Base-by-base conservation (phyloP, 92 coral and sea anemone species). In the Plumapathes pennacea region DNA sequence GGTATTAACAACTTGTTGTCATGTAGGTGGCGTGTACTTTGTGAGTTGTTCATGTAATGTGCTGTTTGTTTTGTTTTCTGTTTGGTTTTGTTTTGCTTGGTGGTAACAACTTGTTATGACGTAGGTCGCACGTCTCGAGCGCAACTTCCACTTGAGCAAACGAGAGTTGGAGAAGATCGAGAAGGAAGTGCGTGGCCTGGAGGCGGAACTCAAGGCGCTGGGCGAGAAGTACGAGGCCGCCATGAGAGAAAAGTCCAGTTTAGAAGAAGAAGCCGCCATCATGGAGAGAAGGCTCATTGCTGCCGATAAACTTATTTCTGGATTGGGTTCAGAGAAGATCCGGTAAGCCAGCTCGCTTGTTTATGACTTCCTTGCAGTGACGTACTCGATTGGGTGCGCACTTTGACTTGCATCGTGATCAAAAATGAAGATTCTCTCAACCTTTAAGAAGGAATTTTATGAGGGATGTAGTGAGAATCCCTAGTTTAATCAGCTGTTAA, bases 231-330 rank as follows among this genome's bases (percentile, higher is more conserved):
- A 94, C 61, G 99, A 89, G 17, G 99, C 81, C 2, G 99, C 99
- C 60, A 94, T 94, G 94, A 64, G 87, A 10, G 99, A 85, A 57
- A 72, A 83, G 41, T 72, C 99, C 11, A 86, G 88, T 45, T 64
- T 94, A 13, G 94, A 80, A 55, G 84, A 79, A 48, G 99, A 94
- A 41, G 99, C 99, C 0, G 99, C 88, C 63, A 94, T 94, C 44
- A 94, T 94, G 99, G 99, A 94, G 56, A 71, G 99, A 38, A 60
- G 99, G 54, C 64, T 94, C 45, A 94, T 94, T 28, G 99, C 99
- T 19, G 99, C 99, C 50, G 99, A 94, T 54, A 94, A 94, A 58
- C 88, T 94, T 18, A 94, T 94, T 47, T 94, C 99, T 12, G 99
- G 99, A 25, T 81, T 94, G 52, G 99, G 99, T 25, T 94, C 99